phyloP scores from a whole-genome alignment of 2,888 invertebrate genomes.

The Macrophya annulata region DNA sequence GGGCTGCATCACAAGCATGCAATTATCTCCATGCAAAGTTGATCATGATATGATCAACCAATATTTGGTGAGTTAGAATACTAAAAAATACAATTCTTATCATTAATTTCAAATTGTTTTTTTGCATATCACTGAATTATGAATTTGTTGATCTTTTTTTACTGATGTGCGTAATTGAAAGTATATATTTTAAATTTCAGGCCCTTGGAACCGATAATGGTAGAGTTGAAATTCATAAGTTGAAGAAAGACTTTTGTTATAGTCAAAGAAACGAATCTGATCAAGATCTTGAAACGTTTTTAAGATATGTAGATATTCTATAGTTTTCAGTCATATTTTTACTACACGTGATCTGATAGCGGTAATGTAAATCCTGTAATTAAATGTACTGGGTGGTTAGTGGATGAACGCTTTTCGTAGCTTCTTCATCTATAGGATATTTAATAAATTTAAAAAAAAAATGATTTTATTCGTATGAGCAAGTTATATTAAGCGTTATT shows the following conservation, averaged over 20 bases:
- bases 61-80: conserved; percentile 78
- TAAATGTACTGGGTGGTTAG: not conserved
- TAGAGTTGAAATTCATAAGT: conserved; percentile 79
- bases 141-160: not conserved
- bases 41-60: conserved; percentile 73
- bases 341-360: not conserved
- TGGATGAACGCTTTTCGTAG: not conserved
- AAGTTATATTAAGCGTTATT: not conserved
- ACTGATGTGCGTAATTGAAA: conserved; percentile 34
- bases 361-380: not conserved
- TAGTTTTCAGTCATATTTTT: conserved; percentile 61
- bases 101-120: conserved; percentile 44
- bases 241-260: conserved; percentile 78
- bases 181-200: conserved; percentile 74
- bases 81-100: not conserved
- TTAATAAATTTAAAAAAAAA: not conserved
- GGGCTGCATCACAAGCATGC: conserved; percentile 77
- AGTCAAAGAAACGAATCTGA: conserved; percentile 75
- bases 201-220: conserved; percentile 79
- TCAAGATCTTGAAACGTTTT: conserved; percentile 79
- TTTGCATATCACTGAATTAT: not conserved
- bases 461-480: not conserved
- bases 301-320: conserved; percentile 79
- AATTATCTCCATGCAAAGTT: conserved; percentile 77
- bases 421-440: not conserved